Percentiles rank a stretch among this genome's conserved stretches.
phyloP scores from a whole-genome alignment of 2,888 invertebrate genomes.

The Sarcophaga rosellei region DNA sequence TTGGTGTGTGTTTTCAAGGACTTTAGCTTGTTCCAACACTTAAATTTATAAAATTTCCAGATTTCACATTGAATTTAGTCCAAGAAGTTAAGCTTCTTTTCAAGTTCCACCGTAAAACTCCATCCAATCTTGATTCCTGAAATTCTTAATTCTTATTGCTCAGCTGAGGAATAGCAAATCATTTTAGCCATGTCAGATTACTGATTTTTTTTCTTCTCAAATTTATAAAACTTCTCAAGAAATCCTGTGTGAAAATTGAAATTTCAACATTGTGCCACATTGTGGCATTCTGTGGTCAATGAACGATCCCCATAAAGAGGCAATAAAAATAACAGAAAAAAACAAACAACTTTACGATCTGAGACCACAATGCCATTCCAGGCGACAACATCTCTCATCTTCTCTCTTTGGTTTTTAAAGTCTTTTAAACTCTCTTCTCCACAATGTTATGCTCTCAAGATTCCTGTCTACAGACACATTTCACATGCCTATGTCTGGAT shows the following conservation, averaged over 20 bases:
- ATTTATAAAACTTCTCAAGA: not conserved
- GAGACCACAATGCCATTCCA: conserved; percentile 19
- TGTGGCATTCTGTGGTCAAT: not conserved
- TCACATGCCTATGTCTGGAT: no score
- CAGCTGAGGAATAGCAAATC: no score
- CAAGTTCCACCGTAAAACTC: no score
- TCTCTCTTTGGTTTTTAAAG: not conserved
- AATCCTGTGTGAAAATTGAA: not conserved
- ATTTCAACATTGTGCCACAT: not conserved
- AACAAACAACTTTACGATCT: conserved; percentile 8
- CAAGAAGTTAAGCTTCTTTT: no score
- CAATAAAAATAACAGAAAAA: conserved; percentile 3
- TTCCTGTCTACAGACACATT: not conserved
- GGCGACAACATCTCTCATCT: not conserved
- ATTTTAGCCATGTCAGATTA: no score
- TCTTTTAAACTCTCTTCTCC: not conserved
- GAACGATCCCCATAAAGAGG: not conserved
- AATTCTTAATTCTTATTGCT: no score
- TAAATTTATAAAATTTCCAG: no score
- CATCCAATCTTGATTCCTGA: no score
- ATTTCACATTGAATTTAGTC: no score
- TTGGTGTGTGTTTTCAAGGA: no score
- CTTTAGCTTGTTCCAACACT: no score
- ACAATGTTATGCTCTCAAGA: not conserved
- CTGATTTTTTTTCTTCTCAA: not conserved